Base-by-base conservation (phyloP, 1,140 invertebrate genomes). In the Luehdorfia chinensis region DNA sequence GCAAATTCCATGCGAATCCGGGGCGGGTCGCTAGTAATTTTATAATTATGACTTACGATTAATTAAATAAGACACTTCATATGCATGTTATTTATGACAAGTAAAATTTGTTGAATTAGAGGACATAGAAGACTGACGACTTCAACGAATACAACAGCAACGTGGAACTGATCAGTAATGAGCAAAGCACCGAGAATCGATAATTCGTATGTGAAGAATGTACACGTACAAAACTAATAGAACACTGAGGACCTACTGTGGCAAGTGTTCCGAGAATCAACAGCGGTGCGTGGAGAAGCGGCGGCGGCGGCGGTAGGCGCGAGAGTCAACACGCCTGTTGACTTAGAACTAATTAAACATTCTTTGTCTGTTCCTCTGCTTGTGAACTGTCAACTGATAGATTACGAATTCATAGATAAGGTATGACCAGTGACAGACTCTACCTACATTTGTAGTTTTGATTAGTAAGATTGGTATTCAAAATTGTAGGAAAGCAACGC, bases 321-420 rank as follows among this genome's bases (percentile, higher is more conserved):
- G 55, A 62, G 46, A 55, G 53, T 59, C 62, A 68, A 65, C 56
- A 66, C 47, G 1, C 18, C 14, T 62, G 55, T 58, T 37, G 48
- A 69, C 59, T 61, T 52, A 60, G 45, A 55, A 43, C 63, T 74
- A 67, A 74, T 78, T 72, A 74, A 72, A 78, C 70, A 78, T 59
- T 64, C 69, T 69, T 75, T 78, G 72, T 75, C 61, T 75, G 33
- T 55, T 50, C 34, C 50, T 45, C 34, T 65, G 44, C 44, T 49
- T 64, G 61, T 63, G 52, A 49, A 62, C 58, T 62, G 49, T 54
- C 43, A 23, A 49, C 57, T 48, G 52, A 65, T 43, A 74, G 63
- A 71, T 18, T 52, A 66, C 31, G 14, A 23, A 39, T 6, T 9
- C 39, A 39, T 43, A 72, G 68, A 72, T 8, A 12, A 27, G 21